phyloP scores from a whole-genome alignment of 2,797 vertebrate genomes.

The Enteromius radiatus region DNA sequence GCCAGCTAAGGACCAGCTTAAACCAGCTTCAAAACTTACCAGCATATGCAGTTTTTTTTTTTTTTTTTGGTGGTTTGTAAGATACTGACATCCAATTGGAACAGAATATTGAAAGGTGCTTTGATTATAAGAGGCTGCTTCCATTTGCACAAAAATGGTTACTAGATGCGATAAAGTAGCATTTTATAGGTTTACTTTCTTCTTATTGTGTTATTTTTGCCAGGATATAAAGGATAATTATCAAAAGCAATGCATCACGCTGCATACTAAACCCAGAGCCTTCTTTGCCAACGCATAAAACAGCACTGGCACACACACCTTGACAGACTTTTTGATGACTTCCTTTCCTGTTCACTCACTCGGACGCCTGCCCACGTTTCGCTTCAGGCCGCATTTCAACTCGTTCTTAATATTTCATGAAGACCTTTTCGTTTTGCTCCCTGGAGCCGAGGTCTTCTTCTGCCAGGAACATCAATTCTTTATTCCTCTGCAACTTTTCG shows the following conservation, averaged over 20 bases:
- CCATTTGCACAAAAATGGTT: slow-evolving; percentile 41
- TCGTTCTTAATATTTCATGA: slow-evolving; percentile 76
- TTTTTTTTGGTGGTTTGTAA: too few relatives aligned
- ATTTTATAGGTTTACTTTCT: slow-evolving; percentile 60
- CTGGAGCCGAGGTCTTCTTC: slow-evolving; percentile 63
- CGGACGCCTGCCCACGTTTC: slow-evolving; percentile 55
- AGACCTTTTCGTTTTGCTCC: slow-evolving; percentile 72
- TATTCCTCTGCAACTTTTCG: slow-evolving; percentile 66
- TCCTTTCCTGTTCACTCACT: slow-evolving; percentile 62
- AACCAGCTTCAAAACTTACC: too few relatives aligned
- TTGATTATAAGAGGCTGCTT: neutral
- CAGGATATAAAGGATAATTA: slow-evolving; percentile 5
- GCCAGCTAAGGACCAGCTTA: too few relatives aligned
- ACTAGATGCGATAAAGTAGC: slow-evolving; percentile 54
- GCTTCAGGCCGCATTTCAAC: slow-evolving; percentile 51
- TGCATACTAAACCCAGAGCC: neutral
- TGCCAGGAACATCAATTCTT: slow-evolving; percentile 74
- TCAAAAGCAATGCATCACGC: neutral
- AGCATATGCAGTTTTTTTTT: too few relatives aligned
- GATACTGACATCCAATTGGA: too few relatives aligned
- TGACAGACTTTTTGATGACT: slow-evolving; percentile 58
- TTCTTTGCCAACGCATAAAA: slow-evolving; percentile 27
- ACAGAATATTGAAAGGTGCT: neutral
- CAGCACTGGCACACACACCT: slow-evolving; percentile 58
- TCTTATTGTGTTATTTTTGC: slow-evolving; percentile 32